Evolutionary conservation across 2,888 invertebrate genomes (phyloP).

Genomic region (Ptychoptera albimana): DNA sequence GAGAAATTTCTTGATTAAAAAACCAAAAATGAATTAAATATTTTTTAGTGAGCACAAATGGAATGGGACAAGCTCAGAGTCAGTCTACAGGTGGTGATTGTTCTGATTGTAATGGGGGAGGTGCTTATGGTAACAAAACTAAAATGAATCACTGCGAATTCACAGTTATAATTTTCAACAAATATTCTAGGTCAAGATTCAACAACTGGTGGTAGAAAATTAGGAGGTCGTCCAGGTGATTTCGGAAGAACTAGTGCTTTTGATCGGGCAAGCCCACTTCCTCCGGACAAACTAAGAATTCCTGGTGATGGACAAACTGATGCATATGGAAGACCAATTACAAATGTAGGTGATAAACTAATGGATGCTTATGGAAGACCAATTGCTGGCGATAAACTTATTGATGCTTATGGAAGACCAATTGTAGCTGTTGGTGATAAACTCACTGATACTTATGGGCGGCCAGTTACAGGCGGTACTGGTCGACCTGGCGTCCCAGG

Average conservation of each 20-base stretch:
- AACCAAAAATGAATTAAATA: background rate
- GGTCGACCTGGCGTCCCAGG: background rate
- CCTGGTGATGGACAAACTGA: background rate
- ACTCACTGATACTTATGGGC: background rate
- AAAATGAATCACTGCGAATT: background rate
- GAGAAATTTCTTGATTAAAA: slow-evolving; percentile 7
- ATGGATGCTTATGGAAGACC: background rate
- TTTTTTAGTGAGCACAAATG: slow-evolving; percentile 54
- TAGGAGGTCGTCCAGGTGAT: background rate
- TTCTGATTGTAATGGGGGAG: slow-evolving; percentile 37
- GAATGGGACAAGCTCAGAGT: slow-evolving; percentile 82
- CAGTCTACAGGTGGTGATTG: slow-evolving; percentile 58
- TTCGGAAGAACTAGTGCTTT: background rate
- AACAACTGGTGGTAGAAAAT: slow-evolving; percentile 3
- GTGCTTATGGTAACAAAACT: slow-evolving; percentile 5
- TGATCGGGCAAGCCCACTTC: background rate
- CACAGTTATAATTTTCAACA: background rate
- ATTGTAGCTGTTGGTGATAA: background rate
- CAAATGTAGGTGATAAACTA: background rate
- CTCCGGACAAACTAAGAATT: background rate
- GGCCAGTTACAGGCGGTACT: background rate
- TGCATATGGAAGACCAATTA: slow-evolving; percentile 1
- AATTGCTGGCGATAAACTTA: background rate
- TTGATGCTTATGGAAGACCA: slow-evolving; percentile 2
- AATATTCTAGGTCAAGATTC: slow-evolving; percentile 6